phyloP scores from a whole-genome alignment of 2,888 invertebrate genomes.

The Phaedon cochleariae region DNA sequence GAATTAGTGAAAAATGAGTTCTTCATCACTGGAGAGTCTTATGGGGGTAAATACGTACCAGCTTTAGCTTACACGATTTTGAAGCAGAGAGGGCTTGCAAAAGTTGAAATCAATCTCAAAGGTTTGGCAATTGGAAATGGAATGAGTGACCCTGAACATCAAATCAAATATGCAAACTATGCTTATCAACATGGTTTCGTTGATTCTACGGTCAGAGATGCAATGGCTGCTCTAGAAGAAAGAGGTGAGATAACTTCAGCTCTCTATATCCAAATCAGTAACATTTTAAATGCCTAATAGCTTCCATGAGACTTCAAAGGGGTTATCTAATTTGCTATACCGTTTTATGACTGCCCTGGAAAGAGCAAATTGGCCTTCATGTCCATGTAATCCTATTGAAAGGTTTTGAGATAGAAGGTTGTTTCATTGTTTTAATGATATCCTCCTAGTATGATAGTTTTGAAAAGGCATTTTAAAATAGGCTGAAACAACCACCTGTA shows the following conservation, averaged over 20 bases:
- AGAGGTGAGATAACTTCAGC: neutral
- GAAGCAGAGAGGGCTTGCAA: constrained; percentile 66
- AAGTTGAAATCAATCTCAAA: constrained; percentile 73
- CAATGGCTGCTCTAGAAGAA: neutral
- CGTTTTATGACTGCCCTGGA: too few relatives aligned
- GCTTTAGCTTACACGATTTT: constrained; percentile 75
- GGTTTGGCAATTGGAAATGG: constrained; percentile 78
- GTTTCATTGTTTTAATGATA: too few relatives aligned
- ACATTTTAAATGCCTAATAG: too few relatives aligned
- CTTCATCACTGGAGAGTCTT: constrained; percentile 88
- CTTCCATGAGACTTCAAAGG: too few relatives aligned
- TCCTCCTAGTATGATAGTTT: too few relatives aligned
- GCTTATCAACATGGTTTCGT: constrained; percentile 76
- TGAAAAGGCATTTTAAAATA: too few relatives aligned
- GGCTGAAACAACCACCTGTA: too few relatives aligned
- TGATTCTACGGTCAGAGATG: constrained; percentile 68
- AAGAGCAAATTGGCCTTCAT: too few relatives aligned
- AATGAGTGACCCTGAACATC: constrained; percentile 60
- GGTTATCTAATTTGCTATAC: too few relatives aligned
- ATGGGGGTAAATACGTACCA: constrained; percentile 82
- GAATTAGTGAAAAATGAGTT: constrained; percentile 76
- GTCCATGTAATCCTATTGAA: too few relatives aligned
- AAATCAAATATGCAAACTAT: constrained; percentile 73
- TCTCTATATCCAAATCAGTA: too few relatives aligned
- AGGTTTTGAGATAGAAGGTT: too few relatives aligned